Percentiles rank a stretch among this genome's conserved stretches.
Conservation (phyloP, 92 coral and sea anemone species). For the Muricea muricata region DNA sequence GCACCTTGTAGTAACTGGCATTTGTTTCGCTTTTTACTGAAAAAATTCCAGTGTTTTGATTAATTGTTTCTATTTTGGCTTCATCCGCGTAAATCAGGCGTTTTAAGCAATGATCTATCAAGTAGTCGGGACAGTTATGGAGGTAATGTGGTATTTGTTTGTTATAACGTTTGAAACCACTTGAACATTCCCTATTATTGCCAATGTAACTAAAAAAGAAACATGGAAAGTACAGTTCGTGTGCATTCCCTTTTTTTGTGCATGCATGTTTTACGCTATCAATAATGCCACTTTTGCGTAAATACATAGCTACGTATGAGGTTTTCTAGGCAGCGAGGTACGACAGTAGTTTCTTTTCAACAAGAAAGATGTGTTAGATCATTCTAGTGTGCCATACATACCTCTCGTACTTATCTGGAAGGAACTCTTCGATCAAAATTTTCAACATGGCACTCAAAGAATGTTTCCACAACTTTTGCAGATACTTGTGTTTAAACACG, state of each 20-base stretch:
- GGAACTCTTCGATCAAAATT: background rate
- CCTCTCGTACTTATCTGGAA: constrained; percentile 21
- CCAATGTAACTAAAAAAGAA: constrained; percentile 5
- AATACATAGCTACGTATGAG: background rate
- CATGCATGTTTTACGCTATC: background rate
- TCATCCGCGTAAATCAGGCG: background rate
- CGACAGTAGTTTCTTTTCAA: no score
- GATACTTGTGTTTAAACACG: constrained; percentile 19
- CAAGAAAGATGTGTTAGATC: background rate
- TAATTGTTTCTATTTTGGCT: background rate
- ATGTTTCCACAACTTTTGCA: background rate
- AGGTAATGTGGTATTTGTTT: background rate
- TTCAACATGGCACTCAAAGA: background rate
- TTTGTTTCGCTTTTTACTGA: background rate
- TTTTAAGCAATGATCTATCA: constrained; percentile 21
- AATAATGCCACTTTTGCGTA: background rate
- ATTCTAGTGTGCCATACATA: constrained; percentile 13
- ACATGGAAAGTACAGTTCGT: background rate
- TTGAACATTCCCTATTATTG: background rate
- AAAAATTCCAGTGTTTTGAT: background rate
- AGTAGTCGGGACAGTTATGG: constrained; percentile 2
- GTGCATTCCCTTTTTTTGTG: no score
- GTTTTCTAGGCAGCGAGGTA: no score
- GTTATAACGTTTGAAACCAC: background rate
- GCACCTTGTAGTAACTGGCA: constrained; percentile 28